phyloP scores from a whole-genome alignment of 2,888 invertebrate genomes.

The Cosmia trapezina region DNA sequence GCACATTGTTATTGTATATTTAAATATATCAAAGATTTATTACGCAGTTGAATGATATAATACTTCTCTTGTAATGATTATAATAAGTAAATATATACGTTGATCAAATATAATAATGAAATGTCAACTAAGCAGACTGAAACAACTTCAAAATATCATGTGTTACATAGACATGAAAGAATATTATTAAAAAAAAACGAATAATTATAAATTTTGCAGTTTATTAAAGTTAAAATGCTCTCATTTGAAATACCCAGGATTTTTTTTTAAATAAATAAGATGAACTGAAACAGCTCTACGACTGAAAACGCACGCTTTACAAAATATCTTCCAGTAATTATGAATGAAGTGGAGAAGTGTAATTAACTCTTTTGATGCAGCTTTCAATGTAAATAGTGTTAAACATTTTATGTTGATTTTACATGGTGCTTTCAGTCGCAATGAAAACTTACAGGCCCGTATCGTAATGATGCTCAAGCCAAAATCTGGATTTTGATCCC shows the following conservation, averaged over 20 bases:
- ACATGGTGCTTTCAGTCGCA: neutral
- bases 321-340: neutral
- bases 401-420: constrained; percentile 1
- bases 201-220: neutral
- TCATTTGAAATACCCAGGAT: neutral
- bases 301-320: neutral
- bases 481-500: neutral
- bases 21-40: neutral
- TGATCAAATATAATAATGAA: neutral
- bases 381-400: constrained; percentile 15
- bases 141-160: neutral
- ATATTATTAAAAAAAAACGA: neutral
- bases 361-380: constrained; percentile 22
- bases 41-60: neutral
- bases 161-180: neutral
- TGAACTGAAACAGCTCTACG: neutral
- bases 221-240: neutral
- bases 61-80: neutral
- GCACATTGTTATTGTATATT: neutral
- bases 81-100: neutral
- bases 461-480: neutral
- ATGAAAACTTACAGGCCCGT: neutral
- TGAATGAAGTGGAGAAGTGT: constrained; percentile 1
- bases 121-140: neutral
- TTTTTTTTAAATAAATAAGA: constrained; percentile 1